Evolutionary conservation across 2,888 invertebrate species (phyloP).

Genomic region (Tipula unca): DNA sequence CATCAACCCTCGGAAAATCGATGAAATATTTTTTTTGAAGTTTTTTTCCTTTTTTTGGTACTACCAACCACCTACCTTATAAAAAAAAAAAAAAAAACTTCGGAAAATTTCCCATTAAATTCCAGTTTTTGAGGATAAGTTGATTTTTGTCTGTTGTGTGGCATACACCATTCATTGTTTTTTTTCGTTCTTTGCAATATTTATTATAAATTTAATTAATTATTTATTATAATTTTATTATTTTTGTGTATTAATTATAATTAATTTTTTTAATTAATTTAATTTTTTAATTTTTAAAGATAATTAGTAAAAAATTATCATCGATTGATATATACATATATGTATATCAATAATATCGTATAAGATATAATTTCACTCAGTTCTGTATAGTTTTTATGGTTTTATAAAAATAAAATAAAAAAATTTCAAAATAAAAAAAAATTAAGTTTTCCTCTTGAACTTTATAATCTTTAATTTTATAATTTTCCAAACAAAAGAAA

Average conservation of each 20-base stretch:
- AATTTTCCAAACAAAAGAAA: background rate
- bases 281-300: background rate
- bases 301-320: background rate
- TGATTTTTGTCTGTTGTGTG: constrained; percentile 20
- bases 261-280: background rate
- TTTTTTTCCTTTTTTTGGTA: background rate
- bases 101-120: background rate
- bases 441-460: background rate
- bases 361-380: background rate
- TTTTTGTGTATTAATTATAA: background rate
- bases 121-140: background rate
- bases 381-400: background rate
- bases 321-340: background rate
- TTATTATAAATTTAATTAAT: constrained; percentile 14
- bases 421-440: background rate
- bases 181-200: constrained; percentile 19
- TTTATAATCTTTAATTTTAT: background rate
- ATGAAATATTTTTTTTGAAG: background rate
- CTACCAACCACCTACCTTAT: constrained; percentile 17
- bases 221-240: constrained; percentile 15
- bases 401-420: background rate
- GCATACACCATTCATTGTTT: constrained; percentile 19
- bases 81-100: background rate
- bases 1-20: constrained; percentile 16
- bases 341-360: background rate